These are phyloP conservation scores for Spheniscus humboldti DNA, from an alignment of 2,797 vertebrate genomes.

Conservation along the genomic window DNA sequence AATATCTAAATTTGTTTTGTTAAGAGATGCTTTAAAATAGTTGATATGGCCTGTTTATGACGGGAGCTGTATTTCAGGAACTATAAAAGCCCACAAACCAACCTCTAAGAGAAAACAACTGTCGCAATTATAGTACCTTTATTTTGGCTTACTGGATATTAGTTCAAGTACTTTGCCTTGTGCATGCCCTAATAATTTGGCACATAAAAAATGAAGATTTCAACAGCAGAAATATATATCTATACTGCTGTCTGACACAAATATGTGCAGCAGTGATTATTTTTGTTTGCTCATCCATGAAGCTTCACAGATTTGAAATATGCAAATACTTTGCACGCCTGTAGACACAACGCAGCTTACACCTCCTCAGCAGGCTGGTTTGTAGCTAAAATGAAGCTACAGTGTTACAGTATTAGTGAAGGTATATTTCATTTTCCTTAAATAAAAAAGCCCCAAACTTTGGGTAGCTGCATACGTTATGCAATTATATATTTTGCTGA, in stretches of 20 bases:
- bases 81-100: neutral
- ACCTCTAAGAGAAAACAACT: neutral
- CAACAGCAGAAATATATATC: neutral
- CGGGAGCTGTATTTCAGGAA: neutral
- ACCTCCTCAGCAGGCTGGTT: neutral
- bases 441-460: neutral
- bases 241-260: neutral
- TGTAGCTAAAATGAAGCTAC: neutral
- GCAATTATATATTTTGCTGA: neutral
- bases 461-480: neutral
- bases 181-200: neutral
- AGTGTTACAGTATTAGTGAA: neutral
- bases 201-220: neutral
- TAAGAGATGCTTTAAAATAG: neutral
- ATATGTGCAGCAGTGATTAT: neutral
- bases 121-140: neutral
- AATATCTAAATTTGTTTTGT: neutral
- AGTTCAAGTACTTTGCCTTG: neutral
- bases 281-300: neutral
- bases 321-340: neutral
- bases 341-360: neutral
- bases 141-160: neutral
- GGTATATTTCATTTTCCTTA: neutral
- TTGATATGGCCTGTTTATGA: neutral
- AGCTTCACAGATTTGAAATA: neutral